phyloP scores from a whole-genome alignment of 2,888 invertebrate species.

The Pycnomerus fuliginosus region DNA sequence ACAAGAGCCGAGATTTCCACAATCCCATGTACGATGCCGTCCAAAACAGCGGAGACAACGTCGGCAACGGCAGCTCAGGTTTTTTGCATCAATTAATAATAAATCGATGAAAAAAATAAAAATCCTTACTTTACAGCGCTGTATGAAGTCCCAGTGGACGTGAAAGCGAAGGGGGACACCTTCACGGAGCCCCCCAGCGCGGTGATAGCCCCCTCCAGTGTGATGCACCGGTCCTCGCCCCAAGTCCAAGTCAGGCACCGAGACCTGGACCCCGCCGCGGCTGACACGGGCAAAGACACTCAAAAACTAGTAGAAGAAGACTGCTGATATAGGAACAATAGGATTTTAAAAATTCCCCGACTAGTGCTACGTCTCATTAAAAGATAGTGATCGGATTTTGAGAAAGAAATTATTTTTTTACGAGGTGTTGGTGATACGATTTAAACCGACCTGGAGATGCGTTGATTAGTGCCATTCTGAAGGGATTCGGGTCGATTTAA shows the following conservation, averaged over 20 bases:
- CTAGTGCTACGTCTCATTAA: constrained; percentile 41
- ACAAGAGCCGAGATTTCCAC: constrained; percentile 88
- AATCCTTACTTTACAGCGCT: constrained; percentile 56
- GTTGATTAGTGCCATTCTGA: too few species aligned
- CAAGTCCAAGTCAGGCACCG: constrained; percentile 72
- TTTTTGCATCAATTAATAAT: background rate
- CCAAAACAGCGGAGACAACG: constrained; percentile 61
- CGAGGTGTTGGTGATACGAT: constrained; percentile 27
- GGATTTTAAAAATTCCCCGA: constrained; percentile 38
- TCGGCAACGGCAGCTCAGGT: constrained; percentile 62
- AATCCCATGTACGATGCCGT: constrained; percentile 98
- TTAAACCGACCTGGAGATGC: constrained; percentile 1
- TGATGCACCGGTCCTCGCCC: constrained; percentile 75
- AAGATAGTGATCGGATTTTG: constrained; percentile 15
- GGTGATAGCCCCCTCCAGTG: constrained; percentile 78
- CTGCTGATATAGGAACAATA: constrained; percentile 57
- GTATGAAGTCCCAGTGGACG: constrained; percentile 79
- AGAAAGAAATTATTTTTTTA: constrained; percentile 14
- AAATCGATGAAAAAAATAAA: background rate
- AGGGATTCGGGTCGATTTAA: too few species aligned
- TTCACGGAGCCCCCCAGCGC: constrained; percentile 67
- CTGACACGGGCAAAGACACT: constrained; percentile 89
- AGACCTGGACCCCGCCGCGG: constrained; percentile 77
- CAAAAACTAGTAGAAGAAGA: constrained; percentile 82
- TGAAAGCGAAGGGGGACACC: constrained; percentile 61